Base-by-base conservation (phyloP, 2,888 invertebrate genomes). In the Spodoptera littoralis region DNA sequence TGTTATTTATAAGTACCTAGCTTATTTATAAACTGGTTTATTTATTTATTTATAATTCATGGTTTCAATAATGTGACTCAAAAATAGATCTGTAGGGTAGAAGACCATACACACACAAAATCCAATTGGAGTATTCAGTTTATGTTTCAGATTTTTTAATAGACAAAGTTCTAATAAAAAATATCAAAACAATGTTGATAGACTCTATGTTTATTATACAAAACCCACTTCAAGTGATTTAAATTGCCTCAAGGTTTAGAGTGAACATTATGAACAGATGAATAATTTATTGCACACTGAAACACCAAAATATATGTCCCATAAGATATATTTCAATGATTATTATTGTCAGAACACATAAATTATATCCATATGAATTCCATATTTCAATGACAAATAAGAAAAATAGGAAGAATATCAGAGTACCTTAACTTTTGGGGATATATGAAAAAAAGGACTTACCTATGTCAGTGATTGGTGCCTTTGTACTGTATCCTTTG, bases 401-500 rank as follows among this genome's bases (percentile, higher is more conserved):
- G 43, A 30, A n/a, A 1, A 47, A 0, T 8, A 41, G 8, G 3
- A 52, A 4, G 30, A 51, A 24, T 9, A 44, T 12, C 6, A 2
- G 12, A 53, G 18, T 27, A 44, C 47, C 41, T 1, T 36, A 45
- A 51, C 11, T 44, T 48, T 43, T 41, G 6, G 22, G 3, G 49
- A 43, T 57, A 11, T 27, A 11, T 1, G 22, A 1, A 58, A 51
- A 49, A 45, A 51, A 58, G 22, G 11, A 70, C 93, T 88, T 93
- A 84, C 98, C 97, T 77, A 99, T 97, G 90, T 99, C 99, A 36
- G 99, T 99, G 77, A 99, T 99, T 1, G 99, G 99, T 75, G 99
- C 97, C 84, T 97, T 97, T 78, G 97, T 96, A 88, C 97, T 96
- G 86, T 97, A 97, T 81, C 97, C 96, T 88, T 97, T 98, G 51